Base-by-base conservation (phyloP, 2,797 vertebrate genomes). In the Gallirallus australis region DNA sequence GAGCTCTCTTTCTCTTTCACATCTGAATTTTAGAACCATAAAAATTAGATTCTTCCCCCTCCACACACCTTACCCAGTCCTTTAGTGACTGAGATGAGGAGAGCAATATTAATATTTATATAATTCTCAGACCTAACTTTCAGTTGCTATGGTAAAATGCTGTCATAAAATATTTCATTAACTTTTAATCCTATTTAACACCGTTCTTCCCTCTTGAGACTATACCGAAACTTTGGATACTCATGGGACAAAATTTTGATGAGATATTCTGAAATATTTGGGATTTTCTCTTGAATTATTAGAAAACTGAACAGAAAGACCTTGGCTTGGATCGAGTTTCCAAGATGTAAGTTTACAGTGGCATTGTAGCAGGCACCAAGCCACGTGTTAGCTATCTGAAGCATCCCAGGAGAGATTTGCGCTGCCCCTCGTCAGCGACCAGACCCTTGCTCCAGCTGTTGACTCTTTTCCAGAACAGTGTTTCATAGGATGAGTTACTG, bases 111-210 rank as follows among this genome's bases (percentile, higher is more conserved):
- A 93, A 97, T 96, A 97, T 97, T 96, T 97, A 91, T 94, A 89
- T 76, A 82, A 96, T 92, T 47, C 54, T 96, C 54, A 50, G 78
- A 78, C 90, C 75, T 80, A 94, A 91, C 65, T 97, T 96, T 68
- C 78, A 92, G 97, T 97, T 97, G 64, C 88, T 95, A 70, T 94
- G 90, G 85, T 92, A 95, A 97, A 97, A 94, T 91, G 82, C 78
- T 90, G 48, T 89, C 63, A 86, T 96, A 95, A 97, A 97, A 94
- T 96, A 97, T 97, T 97, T 97, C 90, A 97, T 97, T 98, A 97
- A 95, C 91, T 97, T 98, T 97, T 97, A 97, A 90, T 97, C 82
- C 86, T 91, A 11, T 95, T 94, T 96, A 97, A 96, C 54, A 92
- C 73, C 8, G 0, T 84, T 90, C 76, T 70, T 52, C 40, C 39